Evolutionary conservation across 2,113 vertebrate species (phyloP).

Genomic region (Seriola rivoliana): DNA sequence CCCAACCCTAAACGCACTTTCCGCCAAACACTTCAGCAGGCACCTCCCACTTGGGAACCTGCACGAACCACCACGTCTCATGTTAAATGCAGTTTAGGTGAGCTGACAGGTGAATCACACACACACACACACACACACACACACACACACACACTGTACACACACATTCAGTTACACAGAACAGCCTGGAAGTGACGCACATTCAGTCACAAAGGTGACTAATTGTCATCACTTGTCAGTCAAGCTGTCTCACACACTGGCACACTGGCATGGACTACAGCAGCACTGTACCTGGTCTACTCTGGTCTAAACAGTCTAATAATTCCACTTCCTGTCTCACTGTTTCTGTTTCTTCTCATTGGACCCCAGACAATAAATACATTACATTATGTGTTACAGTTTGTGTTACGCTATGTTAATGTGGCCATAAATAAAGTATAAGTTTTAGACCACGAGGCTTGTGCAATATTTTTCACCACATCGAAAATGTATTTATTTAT

Average conservation of each 20-base stretch:
- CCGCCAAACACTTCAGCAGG: slow-evolving; percentile 50
- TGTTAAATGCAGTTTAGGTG: slow-evolving; percentile 58
- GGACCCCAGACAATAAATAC: no score
- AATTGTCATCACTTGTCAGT: slow-evolving; percentile 15
- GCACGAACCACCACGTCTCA: slow-evolving; percentile 22
- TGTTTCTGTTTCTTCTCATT: no score
- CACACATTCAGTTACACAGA: slow-evolving; percentile 9
- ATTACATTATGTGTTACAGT: no score
- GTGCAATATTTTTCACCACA: no score
- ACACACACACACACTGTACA: background rate
- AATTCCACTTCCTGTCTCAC: no score
- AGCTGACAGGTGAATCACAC: slow-evolving; percentile 53
- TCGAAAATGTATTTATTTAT: no score
- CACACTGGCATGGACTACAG: background rate
- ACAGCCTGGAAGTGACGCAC: slow-evolving; percentile 34
- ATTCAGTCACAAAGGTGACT: slow-evolving; percentile 36
- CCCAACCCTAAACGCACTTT: background rate
- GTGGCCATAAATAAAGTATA: no score
- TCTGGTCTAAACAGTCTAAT: no score
- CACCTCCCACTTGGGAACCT: slow-evolving; percentile 57
- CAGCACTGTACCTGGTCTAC: no score
- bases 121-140: slow-evolving; percentile 1
- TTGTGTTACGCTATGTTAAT: no score
- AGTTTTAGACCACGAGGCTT: no score
- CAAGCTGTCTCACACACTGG: background rate